phyloP scores from a whole-genome alignment of 2,113 vertebrate species.

The Seriola aureovittata region DNA sequence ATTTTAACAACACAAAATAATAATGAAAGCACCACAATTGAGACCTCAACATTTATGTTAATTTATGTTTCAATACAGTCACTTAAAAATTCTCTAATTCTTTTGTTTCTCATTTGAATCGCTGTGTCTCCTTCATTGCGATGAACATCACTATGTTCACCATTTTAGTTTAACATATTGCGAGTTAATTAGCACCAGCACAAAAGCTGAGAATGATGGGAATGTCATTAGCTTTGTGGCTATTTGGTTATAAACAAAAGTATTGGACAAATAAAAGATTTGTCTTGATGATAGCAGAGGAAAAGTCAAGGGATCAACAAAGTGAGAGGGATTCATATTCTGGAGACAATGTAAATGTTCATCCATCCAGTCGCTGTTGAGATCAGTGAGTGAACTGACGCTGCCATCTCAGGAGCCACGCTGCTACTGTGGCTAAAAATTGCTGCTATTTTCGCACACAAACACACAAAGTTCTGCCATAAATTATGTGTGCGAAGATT shows the following conservation, averaged over 20 bases:
- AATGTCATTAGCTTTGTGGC: neutral
- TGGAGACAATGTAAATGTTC: neutral
- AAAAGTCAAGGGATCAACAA: neutral
- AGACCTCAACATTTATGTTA: neutral
- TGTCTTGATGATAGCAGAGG: neutral
- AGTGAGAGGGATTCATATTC: neutral
- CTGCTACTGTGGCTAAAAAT: neutral
- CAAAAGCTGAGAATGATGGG: neutral
- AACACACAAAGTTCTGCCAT: conserved; percentile 15
- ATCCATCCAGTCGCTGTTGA: neutral
- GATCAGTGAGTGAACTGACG: neutral
- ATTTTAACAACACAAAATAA: neutral
- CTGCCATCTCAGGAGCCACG: neutral
- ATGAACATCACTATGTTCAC: neutral
- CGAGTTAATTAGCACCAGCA: neutral
- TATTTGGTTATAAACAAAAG: neutral
- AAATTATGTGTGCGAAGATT: conserved; percentile 3
- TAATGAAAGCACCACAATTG: neutral
- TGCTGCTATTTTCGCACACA: too few relatives aligned
- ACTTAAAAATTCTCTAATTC: neutral
- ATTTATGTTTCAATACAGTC: neutral
- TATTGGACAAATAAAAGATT: neutral
- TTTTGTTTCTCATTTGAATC: neutral
- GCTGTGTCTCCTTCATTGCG: neutral
- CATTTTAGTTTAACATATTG: neutral